Evolutionary conservation across 2,113 vertebrate species (phyloP).

Genomic region (Catharus bicknelli): DNA sequence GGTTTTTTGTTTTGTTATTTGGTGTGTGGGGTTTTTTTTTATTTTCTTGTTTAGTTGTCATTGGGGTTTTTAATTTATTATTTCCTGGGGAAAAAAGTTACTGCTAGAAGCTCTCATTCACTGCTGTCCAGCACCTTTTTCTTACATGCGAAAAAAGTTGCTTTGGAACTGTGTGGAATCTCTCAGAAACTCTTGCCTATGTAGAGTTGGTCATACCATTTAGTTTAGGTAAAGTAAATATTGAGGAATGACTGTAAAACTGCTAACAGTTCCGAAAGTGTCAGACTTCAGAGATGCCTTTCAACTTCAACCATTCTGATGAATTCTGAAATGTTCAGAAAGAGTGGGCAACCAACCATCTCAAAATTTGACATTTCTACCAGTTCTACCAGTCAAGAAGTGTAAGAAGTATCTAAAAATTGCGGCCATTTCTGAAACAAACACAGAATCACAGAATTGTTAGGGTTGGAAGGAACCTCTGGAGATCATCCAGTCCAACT

Average conservation of each 20-base stretch:
- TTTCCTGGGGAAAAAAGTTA: background rate
- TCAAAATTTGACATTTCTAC: background rate
- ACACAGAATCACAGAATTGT: background rate
- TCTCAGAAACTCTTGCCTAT: background rate
- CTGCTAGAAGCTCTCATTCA: background rate
- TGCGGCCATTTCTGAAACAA: background rate
- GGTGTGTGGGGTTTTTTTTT: too few relatives aligned
- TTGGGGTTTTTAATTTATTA: background rate
- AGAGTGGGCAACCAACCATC: fast-evolving
- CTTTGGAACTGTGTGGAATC: background rate
- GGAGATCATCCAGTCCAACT: background rate
- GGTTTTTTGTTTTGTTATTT: background rate
- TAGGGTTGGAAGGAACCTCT: background rate
- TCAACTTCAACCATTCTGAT: background rate
- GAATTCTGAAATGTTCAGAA: background rate
- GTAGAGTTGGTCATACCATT: background rate
- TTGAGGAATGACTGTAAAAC: background rate
- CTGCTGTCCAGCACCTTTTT: background rate
- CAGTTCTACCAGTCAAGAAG: background rate
- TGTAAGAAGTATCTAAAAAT: background rate
- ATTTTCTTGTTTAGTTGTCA: background rate
- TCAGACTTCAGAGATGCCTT: background rate
- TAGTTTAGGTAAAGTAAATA: background rate
- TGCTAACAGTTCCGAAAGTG: background rate
- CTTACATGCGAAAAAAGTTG: background rate